Base-by-base conservation (phyloP, 2,113 vertebrate species). In the Zosterops borbonicus region DNA sequence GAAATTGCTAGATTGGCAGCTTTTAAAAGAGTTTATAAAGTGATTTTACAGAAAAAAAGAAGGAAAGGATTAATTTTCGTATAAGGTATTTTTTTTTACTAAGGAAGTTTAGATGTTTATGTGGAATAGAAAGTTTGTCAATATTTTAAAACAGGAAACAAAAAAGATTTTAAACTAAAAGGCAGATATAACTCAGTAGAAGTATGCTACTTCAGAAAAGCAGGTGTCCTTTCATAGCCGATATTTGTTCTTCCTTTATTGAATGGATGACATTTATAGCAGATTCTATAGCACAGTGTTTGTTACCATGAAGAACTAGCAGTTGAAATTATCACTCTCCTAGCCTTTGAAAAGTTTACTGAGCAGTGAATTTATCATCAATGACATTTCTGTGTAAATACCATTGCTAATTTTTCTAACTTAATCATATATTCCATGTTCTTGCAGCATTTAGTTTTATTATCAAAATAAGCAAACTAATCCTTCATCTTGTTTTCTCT, bases 1-100 rank as follows among this genome's bases (percentile, higher is more conserved):
- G 83, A 87, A 90, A 71, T 53, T 85, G 39, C 49, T 74, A 83
- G 81, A 95, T 53, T 94, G 95, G 55, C 80, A 95, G 86, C 33
- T 91, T 87, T 89, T 62, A 63, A 83, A 89, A 95, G 74, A 76
- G 44, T 90, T 93, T 83, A 74, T 39, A 42, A 92, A 89, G 56
- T 78, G 60, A 71, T 89, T 95, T 93, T 77, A 68, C 8, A 67
- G 77, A 78, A 37, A 39, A 80, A 67, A 39, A 74, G 17, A 62
- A 37, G 7, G 19, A 78, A 76, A 71, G 24, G 3, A 12, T 41
- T 92, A 6, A 16, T 65, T 88, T 87, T 87, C 89, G 11, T 58
- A 18, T 62, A 53, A 19, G 4, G 2, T 49, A 12, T 42, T 70
- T 89, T 87, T 87, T 87, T 92, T 73, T 68, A 11, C 29, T 65